phyloP scores from a whole-genome alignment of 2,888 invertebrate species.

The Lasioglossum leucozonium region DNA sequence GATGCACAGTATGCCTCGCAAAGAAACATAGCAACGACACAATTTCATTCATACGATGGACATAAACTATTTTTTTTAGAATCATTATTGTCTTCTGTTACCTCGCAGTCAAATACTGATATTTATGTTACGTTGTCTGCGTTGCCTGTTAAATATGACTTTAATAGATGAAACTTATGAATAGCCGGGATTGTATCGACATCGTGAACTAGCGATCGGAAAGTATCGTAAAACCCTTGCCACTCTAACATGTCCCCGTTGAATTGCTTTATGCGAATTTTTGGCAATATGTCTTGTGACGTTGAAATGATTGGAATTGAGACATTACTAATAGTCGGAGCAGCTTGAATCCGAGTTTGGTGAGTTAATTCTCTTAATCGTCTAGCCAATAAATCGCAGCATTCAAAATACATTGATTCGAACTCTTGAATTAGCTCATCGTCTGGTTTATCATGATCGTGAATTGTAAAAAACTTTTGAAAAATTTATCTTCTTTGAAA shows the following conservation, averaged over 20 bases:
- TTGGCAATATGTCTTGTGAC: no score
- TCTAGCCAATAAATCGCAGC: no score
- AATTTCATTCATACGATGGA: neutral
- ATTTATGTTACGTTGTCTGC: no score
- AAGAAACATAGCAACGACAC: neutral
- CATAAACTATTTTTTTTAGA: neutral
- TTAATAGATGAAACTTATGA: neutral
- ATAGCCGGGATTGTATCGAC: neutral
- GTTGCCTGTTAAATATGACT: neutral
- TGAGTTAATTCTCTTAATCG: no score
- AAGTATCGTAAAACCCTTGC: neutral
- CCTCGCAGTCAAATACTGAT: neutral
- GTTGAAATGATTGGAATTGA: no score
- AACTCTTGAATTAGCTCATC: no score
- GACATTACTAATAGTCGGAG: no score
- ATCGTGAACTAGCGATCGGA: neutral
- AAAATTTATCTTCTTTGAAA: no score
- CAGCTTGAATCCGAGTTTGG: no score
- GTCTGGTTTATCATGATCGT: no score
- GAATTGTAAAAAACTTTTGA: no score
- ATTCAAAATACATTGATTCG: no score
- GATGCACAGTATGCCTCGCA: neutral
- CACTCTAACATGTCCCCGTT: neutral
- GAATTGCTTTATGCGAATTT: neutral
- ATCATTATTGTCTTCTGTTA: neutral